Evolutionary conservation across 2,888 invertebrate genomes (phyloP).

Genomic region (Volucella bombylans): DNA sequence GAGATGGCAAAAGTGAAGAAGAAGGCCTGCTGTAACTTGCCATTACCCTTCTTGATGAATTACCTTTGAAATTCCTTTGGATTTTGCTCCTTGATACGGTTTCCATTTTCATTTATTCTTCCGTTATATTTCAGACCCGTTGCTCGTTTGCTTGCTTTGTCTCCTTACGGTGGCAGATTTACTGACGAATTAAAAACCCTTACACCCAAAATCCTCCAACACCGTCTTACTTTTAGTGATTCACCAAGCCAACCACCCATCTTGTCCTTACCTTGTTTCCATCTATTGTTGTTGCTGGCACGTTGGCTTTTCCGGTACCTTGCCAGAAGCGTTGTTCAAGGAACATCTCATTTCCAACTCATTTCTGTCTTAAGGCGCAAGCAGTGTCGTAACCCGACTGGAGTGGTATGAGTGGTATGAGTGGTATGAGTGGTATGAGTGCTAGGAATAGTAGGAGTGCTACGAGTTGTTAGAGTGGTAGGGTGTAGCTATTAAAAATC

Average conservation of each 20-base stretch:
- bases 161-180: slow-evolving; percentile 44
- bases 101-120: slow-evolving; percentile 39
- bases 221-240: not conserved
- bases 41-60: slow-evolving; percentile 64
- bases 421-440: too few species aligned
- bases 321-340: slow-evolving; percentile 39
- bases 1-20: too few species aligned
- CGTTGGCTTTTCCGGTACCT: slow-evolving; percentile 60
- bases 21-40: slow-evolving; percentile 31
- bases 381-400: not conserved
- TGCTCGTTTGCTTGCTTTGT: slow-evolving; percentile 3
- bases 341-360: slow-evolving; percentile 71
- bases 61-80: slow-evolving; percentile 64
- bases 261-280: slow-evolving; percentile 22
- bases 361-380: slow-evolving; percentile 62
- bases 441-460: too few species aligned
- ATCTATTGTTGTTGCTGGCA: slow-evolving; percentile 43
- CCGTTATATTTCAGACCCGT: not conserved
- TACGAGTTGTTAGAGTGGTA: slow-evolving; percentile 12
- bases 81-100: slow-evolving; percentile 40
- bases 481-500: slow-evolving; percentile 71
- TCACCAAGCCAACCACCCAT: slow-evolving; percentile 36
- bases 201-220: slow-evolving; percentile 57
- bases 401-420: too few species aligned
- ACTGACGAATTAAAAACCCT: slow-evolving; percentile 66